These are phyloP conservation scores for Anastrepha ludens DNA, from an alignment of 1,140 invertebrate species.

Conservation along the genomic window DNA sequence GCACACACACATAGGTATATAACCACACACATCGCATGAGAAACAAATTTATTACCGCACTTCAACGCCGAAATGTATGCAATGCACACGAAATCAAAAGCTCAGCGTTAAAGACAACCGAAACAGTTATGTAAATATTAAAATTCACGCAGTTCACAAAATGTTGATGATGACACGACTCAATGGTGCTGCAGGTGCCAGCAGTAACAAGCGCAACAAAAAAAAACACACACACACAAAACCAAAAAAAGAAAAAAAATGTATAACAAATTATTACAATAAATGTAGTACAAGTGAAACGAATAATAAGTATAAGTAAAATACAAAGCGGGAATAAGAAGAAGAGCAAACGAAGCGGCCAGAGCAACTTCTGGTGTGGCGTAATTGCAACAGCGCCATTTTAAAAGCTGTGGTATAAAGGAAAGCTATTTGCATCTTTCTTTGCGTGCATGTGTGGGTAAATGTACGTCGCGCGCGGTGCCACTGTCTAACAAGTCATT, in stretches of 20 bases:
- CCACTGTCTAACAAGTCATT: slow-evolving; percentile 12
- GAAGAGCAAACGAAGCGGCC: background rate
- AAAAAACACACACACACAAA: background rate
- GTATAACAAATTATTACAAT: slow-evolving; percentile 2
- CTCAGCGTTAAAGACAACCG: background rate
- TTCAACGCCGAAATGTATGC: slow-evolving; percentile 38
- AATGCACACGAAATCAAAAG: background rate
- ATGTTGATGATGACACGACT: slow-evolving; percentile 39
- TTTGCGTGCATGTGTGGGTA: background rate
- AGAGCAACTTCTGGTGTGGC: background rate
- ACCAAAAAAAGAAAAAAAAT: background rate
- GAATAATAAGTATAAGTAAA: slow-evolving; percentile 36
- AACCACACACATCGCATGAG: no score
- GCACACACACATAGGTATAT: background rate
- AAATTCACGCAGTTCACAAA: slow-evolving; percentile 36
- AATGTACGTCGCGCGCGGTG: background rate
- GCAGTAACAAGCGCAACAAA: slow-evolving; percentile 37
- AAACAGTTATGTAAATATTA: background rate
- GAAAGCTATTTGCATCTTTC: slow-evolving; percentile 11
- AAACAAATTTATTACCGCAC: slow-evolving; percentile 45
- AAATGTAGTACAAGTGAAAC: background rate
- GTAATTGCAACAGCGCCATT: slow-evolving; percentile 38
- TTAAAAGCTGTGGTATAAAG: slow-evolving; percentile 44
- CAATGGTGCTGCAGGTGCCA: slow-evolving; percentile 47
- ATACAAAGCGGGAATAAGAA: slow-evolving; percentile 24